Conservation (phyloP, 2,888 invertebrate genomes). For the Pardosa pseudoannulata region DNA sequence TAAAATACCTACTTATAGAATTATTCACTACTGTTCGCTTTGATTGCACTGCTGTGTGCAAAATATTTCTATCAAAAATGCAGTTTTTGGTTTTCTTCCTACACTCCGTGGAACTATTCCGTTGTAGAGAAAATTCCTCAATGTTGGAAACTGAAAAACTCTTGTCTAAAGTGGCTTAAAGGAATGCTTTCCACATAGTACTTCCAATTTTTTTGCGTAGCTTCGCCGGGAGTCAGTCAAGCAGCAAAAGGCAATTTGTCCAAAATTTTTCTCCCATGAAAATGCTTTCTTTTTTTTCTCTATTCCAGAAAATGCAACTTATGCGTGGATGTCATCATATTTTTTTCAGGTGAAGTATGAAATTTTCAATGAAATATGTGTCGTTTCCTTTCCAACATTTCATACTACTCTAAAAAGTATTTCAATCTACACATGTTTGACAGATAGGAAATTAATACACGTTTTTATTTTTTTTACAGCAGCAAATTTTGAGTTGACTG, state of each 20-base stretch:
- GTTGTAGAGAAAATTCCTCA: background rate
- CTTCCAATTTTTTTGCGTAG: background rate
- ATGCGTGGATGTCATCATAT: conserved; percentile 8
- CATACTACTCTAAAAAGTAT: background rate
- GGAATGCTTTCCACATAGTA: background rate
- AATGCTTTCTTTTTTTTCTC: background rate
- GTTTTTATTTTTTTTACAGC: too few relatives aligned
- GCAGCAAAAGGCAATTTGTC: conserved; percentile 62
- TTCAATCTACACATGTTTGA: background rate
- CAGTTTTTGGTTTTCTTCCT: too few relatives aligned
- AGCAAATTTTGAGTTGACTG: too few relatives aligned
- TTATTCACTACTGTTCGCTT: too few relatives aligned
- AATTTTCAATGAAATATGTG: background rate
- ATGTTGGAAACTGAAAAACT: conserved; percentile 3
- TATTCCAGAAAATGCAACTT: background rate
- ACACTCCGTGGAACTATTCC: too few relatives aligned
- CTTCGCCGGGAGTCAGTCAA: conserved; percentile 14
- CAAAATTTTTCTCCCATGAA: conserved; percentile 32
- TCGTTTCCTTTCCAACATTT: background rate
- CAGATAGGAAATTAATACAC: background rate
- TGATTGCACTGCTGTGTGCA: too few relatives aligned
- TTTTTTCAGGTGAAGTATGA: background rate
- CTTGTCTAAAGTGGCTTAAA: conserved; percentile 5
- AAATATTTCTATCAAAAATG: too few relatives aligned
- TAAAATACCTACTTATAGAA: too few relatives aligned